Percentiles rank a stretch among this genome's conserved stretches.
Evolutionary conservation across 2,797 vertebrate species (phyloP).

Genomic region (Eulemur coronatus): DNA sequence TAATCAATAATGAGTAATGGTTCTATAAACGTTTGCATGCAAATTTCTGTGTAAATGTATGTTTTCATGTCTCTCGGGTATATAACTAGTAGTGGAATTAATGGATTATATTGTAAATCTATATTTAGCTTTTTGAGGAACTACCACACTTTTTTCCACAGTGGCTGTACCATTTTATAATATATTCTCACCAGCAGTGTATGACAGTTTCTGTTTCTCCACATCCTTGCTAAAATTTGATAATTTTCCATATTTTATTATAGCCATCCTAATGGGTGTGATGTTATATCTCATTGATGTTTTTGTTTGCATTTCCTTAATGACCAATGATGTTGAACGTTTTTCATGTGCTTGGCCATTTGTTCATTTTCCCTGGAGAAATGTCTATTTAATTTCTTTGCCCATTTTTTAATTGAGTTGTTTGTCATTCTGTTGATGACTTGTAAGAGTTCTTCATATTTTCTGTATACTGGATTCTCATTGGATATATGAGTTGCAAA

Average conservation of each 20-base stretch:
- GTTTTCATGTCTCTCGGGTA: background rate
- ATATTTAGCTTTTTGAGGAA: background rate
- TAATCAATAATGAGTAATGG: background rate
- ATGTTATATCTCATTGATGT: background rate
- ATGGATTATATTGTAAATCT: background rate
- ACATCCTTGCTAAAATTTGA: background rate
- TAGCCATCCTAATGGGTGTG: background rate
- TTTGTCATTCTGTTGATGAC: background rate
- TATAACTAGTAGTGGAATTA: background rate
- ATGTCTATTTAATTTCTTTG: background rate
- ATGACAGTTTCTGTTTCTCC: background rate
- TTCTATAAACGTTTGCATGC: background rate
- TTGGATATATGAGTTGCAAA: background rate
- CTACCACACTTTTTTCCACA: background rate
- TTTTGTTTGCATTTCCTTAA: slow-evolving; percentile 23
- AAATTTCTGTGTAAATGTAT: background rate
- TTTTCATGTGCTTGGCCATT: background rate
- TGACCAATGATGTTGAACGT: background rate
- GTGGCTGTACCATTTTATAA: background rate
- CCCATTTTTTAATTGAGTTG: background rate
- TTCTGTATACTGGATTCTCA: background rate
- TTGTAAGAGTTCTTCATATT: background rate
- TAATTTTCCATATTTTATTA: background rate
- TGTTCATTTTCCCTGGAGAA: slow-evolving; percentile 21
- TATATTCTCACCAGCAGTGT: background rate